Base-by-base conservation (phyloP, 23 tunicate species). In the Styela plicata region DNA sequence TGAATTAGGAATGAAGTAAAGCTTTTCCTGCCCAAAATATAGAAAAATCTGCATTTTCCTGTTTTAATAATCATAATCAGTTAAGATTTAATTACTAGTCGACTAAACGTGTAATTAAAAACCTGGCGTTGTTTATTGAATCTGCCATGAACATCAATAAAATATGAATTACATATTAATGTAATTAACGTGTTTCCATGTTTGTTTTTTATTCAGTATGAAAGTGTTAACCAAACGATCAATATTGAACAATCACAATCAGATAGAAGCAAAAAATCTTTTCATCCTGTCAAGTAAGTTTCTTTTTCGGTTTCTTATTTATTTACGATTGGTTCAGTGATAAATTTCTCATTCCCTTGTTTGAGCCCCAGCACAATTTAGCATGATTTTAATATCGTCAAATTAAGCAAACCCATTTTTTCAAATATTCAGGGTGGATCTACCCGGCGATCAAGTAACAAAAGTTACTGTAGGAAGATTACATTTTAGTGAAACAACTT, bases 221-320 rank as follows among this genome's bases (percentile, higher is more conserved):
- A 93, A 85, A 93, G 98, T 74, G 84, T 79, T 52, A 88, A 81
- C 64, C 98, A 93, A 63, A 93, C 98, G 19, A 93, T 93, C 33
- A 83, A 85, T 22, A 93, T 93, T 62, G 98, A 93, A 71, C 98
- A 93, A 64, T 93, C 98, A 21, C 98, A 93, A 76, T 93, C 98
- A 23, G 98, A 93, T 63, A 74, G 98, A 69, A 93, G 98, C 75
- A 93, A 93, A 75, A 93, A 93, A 78, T 82, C 98, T 21, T 93
- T 93, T 77, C 98, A 93, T 82, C 93, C 98, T 17, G 98, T 93
- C 20, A 93, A 93, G 98, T 93, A 76, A 76, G 89, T 2, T 0
- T 78, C 13, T 23, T 27, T 27, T 18, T 18, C 20, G 20, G 64
- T 57, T 57, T 57, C 64, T 18, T 57, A 57, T 57, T 18, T 57